Evolutionary conservation across 1,140 invertebrate genomes (phyloP).

Genomic region (Drosophila mojavensis): DNA sequence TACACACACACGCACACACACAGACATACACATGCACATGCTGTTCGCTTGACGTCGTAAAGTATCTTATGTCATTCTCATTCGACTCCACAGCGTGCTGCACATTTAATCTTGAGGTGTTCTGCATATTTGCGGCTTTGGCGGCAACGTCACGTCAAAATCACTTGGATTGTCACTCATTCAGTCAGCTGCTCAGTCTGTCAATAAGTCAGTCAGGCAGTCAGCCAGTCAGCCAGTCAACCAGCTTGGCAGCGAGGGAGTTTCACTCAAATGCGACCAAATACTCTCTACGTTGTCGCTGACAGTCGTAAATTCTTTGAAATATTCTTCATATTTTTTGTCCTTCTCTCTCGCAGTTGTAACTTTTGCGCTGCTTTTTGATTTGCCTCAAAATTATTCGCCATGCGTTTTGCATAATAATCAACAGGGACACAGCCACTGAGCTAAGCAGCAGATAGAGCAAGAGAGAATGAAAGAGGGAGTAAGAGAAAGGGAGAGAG

Average conservation of each 20-base stretch:
- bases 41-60: slow-evolving; percentile 54
- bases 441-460: slow-evolving; percentile 2
- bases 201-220: slow-evolving; percentile 4
- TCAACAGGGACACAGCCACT: slow-evolving; percentile 40
- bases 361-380: slow-evolving; percentile 44
- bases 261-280: slow-evolving; percentile 27
- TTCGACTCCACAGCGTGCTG: slow-evolving; percentile 57
- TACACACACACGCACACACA: slow-evolving; percentile 49
- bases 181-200: slow-evolving; percentile 18
- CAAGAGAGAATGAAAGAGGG: background rate
- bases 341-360: slow-evolving; percentile 13
- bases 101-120: slow-evolving; percentile 75
- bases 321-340: slow-evolving; percentile 16
- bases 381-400: slow-evolving; percentile 55
- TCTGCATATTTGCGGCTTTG: slow-evolving; percentile 67
- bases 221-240: background rate
- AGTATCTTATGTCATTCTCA: slow-evolving; percentile 66
- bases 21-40: slow-evolving; percentile 10
- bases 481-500: background rate
- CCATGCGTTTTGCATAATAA: slow-evolving; percentile 58
- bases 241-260: slow-evolving; percentile 19
- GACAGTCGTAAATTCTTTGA: slow-evolving; percentile 54
- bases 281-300: slow-evolving; percentile 37
- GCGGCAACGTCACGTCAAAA: slow-evolving; percentile 64
- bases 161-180: slow-evolving; percentile 67